These are phyloP conservation scores for Orientallactaga sibirica DNA, from an alignment of 2,797 vertebrate genomes.

Conservation along the genomic window DNA sequence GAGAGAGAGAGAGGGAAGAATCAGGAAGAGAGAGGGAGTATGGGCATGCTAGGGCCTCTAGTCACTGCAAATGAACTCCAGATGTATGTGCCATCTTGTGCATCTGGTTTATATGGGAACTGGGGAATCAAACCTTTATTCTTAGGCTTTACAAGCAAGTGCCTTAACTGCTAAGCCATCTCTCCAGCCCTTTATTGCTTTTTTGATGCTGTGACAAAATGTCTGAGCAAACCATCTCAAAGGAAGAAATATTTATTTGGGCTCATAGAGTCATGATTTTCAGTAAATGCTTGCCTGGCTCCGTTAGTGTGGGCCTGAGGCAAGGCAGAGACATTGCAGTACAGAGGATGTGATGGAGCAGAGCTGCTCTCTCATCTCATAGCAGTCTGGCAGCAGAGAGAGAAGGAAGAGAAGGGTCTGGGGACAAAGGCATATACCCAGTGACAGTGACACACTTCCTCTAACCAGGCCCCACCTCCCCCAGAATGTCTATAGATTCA, in stretches of 20 bases:
- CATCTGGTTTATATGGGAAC: too few species aligned
- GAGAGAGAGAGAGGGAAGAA: too few species aligned
- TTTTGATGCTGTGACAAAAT: neutral
- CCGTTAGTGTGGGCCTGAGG: neutral
- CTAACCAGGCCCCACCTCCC: neutral
- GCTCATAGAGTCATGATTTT: neutral
- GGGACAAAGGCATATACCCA: neutral
- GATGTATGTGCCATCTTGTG: too few species aligned
- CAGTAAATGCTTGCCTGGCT: neutral
- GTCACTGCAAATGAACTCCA: too few species aligned
- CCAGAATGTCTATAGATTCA: slow-evolving; percentile 4
- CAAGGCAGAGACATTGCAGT: neutral
- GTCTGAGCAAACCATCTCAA: neutral
- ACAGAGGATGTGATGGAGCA: neutral
- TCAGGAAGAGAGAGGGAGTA: too few species aligned
- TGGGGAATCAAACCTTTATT: too few species aligned
- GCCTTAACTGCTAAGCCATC: too few species aligned
- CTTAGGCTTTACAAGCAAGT: too few species aligned
- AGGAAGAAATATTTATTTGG: too few species aligned
- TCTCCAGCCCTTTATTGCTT: neutral
- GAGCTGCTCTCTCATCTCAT: neutral
- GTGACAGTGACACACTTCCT: neutral
- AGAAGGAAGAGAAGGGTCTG: neutral
- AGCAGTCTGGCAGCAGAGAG: neutral
- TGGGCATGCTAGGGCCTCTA: too few species aligned